Conservation (phyloP, 1,140 invertebrate genomes). For the Camponotus floridanus region DNA sequence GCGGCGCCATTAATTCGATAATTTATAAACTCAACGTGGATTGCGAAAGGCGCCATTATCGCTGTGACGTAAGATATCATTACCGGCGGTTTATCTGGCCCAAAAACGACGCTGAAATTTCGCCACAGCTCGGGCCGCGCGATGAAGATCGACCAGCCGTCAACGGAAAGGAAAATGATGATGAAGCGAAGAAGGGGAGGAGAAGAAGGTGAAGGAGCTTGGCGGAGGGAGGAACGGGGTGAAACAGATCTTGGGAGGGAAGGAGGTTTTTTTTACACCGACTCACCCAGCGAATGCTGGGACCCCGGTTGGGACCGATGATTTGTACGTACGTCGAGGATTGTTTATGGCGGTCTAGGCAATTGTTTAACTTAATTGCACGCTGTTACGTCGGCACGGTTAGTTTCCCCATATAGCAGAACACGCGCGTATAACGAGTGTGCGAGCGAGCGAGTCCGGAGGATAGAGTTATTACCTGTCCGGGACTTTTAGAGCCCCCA, state of each 20-base stretch:
- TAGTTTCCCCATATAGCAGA: conserved; percentile 80
- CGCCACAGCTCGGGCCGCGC: background rate
- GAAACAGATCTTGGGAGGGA: background rate
- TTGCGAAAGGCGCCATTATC: conserved; percentile 65
- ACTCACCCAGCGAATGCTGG: conserved; percentile 42
- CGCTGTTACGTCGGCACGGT: conserved; percentile 81
- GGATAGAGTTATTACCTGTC: conserved; percentile 84
- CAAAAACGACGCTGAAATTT: conserved; percentile 65
- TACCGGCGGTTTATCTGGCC: conserved; percentile 65
- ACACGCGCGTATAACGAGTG: conserved; percentile 57
- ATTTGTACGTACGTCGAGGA: conserved; percentile 80
- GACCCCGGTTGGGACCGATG: conserved; percentile 68
- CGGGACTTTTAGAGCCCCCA: conserved; percentile 81
- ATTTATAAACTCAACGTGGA: conserved; percentile 65
- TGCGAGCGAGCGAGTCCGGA: conserved; percentile 52
- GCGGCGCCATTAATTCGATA: conserved; percentile 66
- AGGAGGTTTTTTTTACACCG: conserved; percentile 65
- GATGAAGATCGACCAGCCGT: conserved; percentile 46
- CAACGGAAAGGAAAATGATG: conserved; percentile 34
- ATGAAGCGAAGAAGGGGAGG: conserved; percentile 10
- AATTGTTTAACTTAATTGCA: conserved; percentile 86
- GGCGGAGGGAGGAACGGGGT: conserved; percentile 1
- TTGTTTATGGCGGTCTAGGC: conserved; percentile 82
- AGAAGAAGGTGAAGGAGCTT: background rate
- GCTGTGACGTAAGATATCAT: conserved; percentile 72